Evolutionary conservation across 2,888 invertebrate species (phyloP).

Genomic region (Idaea straminata): DNA sequence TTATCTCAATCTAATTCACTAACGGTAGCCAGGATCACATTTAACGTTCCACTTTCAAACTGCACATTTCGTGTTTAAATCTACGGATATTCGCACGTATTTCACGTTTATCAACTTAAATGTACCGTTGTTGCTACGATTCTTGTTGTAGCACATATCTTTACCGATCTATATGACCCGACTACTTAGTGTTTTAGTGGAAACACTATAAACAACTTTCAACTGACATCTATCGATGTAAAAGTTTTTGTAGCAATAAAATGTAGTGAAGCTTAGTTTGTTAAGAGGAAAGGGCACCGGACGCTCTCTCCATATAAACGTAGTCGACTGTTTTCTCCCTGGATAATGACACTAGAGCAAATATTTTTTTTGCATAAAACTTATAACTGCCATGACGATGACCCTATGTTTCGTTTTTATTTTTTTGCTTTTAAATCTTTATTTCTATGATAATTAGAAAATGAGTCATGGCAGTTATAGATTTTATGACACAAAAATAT

Average conservation of each 20-base stretch:
- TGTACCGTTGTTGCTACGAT: constrained; percentile 25
- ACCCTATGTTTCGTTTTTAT: no score
- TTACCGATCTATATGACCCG: constrained; percentile 13
- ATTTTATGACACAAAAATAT: no score
- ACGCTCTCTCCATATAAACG: no score
- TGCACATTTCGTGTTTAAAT: constrained; percentile 29
- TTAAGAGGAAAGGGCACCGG: no score
- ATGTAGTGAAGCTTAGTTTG: no score
- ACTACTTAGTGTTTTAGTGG: not conserved
- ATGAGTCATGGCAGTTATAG: no score
- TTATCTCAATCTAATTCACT: constrained; percentile 11
- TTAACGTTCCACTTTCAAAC: constrained; percentile 28
- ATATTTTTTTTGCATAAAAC: no score
- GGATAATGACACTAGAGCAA: no score
- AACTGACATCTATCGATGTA: not conserved
- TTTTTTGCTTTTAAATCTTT: no score
- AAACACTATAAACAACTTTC: constrained; percentile 2
- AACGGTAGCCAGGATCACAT: constrained; percentile 25
- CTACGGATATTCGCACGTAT: constrained; percentile 42
- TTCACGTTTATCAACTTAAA: constrained; percentile 29
- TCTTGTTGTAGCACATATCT: constrained; percentile 19
- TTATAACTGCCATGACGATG: no score
- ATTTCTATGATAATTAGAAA: no score
- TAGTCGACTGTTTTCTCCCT: no score
- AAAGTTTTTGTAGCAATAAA: not conserved